phyloP scores from a whole-genome alignment of 2,888 invertebrate species.

The Pheosia tremula region DNA sequence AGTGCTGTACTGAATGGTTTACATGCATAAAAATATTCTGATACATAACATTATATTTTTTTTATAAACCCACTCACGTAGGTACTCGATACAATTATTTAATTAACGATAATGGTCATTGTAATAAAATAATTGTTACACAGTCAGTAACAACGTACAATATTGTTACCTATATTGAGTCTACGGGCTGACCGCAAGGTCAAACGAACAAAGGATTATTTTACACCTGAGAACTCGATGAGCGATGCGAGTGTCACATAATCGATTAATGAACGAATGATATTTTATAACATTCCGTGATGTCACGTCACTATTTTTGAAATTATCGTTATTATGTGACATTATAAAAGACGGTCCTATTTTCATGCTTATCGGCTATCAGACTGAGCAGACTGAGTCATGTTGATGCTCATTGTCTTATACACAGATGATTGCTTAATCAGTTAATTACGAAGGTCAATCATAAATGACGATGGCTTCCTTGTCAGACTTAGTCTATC shows the following conservation, averaged over 20 bases:
- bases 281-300: slow-evolving; percentile 10
- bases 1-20: too few species aligned
- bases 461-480: not conserved
- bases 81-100: slow-evolving; percentile 9
- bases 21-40: not conserved
- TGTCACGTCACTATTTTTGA: slow-evolving; percentile 11
- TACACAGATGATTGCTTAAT: not conserved
- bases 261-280: slow-evolving; percentile 20
- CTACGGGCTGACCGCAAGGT: slow-evolving; percentile 37
- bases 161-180: slow-evolving; percentile 2
- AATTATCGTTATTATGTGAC: slow-evolving; percentile 8
- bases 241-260: slow-evolving; percentile 10
- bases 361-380: slow-evolving; percentile 10
- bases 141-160: slow-evolving; percentile 4
- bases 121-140: slow-evolving; percentile 26
- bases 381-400: slow-evolving; percentile 18
- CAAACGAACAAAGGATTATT: slow-evolving; percentile 37
- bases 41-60: not conserved
- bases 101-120: slow-evolving; percentile 25
- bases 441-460: slow-evolving; percentile 11
- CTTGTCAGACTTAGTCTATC: not conserved
- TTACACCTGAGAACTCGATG: slow-evolving; percentile 34
- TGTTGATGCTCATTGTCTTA: slow-evolving; percentile 17
- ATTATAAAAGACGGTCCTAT: slow-evolving; percentile 1
- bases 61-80: not conserved